phyloP scores from a whole-genome alignment of 1,140 invertebrate genomes.

The Nasonia giraulti region DNA sequence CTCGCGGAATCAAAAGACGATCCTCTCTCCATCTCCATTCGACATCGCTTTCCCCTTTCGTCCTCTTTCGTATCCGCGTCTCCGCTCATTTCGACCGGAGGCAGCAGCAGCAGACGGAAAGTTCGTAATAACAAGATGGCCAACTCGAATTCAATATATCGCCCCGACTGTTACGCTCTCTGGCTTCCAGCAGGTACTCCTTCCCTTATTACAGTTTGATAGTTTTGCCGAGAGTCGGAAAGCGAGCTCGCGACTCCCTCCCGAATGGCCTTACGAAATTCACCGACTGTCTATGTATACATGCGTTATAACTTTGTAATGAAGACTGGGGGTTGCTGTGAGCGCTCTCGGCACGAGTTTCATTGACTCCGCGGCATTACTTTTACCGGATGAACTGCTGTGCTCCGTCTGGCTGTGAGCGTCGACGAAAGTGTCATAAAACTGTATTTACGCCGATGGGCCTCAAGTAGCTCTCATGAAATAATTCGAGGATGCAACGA shows the following conservation, averaged over 20 bases:
- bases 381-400: background rate
- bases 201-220: constrained; percentile 15
- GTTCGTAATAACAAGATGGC: constrained; percentile 8
- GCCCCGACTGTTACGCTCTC: background rate
- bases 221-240: background rate
- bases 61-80: too few species aligned
- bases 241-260: background rate
- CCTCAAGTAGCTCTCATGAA: constrained; percentile 29
- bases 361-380: background rate
- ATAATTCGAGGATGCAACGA: constrained; percentile 5
- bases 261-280: background rate
- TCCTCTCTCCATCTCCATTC: too few species aligned
- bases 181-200: background rate
- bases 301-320: background rate
- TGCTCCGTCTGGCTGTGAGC: background rate
- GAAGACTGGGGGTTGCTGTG: background rate
- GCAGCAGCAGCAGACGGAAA: background rate
- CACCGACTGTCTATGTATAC: background rate
- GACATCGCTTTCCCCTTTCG: too few species aligned
- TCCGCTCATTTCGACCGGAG: too few species aligned
- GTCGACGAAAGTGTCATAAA: constrained; percentile 13
- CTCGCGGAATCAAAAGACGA: too few species aligned
- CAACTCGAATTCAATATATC: constrained; percentile 12
- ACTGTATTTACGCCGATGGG: constrained; percentile 3
- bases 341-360: background rate